phyloP scores from a whole-genome alignment of 2,113 vertebrate genomes.

The Tyto alba region DNA sequence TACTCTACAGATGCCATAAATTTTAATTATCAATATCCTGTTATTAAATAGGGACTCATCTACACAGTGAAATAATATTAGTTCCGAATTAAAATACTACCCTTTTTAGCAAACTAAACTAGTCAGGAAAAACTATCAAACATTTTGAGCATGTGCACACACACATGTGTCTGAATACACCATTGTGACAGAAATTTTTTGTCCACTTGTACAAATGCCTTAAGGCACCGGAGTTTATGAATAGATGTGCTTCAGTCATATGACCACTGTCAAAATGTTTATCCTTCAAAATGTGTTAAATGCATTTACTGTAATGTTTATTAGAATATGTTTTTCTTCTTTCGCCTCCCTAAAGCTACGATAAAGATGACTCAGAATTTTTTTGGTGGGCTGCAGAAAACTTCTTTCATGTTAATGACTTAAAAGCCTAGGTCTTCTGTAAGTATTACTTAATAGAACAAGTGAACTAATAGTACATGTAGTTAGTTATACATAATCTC shows the following conservation, averaged over 20 bases:
- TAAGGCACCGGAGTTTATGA: neutral
- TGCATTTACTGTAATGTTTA: neutral
- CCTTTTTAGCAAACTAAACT: neutral
- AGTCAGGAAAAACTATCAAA: constrained; percentile 4
- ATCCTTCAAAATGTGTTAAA: constrained; percentile 12
- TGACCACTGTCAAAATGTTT: neutral
- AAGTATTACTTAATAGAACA: neutral
- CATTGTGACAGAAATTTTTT: constrained; percentile 1
- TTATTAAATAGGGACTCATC: neutral
- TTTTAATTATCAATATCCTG: neutral
- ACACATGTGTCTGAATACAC: neutral
- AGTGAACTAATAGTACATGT: neutral
- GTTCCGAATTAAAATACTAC: neutral
- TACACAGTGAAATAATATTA: neutral
- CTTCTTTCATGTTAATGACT: neutral
- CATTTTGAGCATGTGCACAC: neutral
- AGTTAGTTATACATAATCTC: neutral
- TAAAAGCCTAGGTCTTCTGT: neutral
- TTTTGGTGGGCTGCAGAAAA: neutral
- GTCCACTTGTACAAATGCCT: neutral
- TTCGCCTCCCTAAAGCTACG: neutral
- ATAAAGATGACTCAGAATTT: neutral
- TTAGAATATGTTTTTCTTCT: neutral
- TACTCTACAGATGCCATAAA: neutral
- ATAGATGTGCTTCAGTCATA: neutral